phyloP scores from a whole-genome alignment of 2,888 invertebrate genomes.

The Linyphia triangularis region DNA sequence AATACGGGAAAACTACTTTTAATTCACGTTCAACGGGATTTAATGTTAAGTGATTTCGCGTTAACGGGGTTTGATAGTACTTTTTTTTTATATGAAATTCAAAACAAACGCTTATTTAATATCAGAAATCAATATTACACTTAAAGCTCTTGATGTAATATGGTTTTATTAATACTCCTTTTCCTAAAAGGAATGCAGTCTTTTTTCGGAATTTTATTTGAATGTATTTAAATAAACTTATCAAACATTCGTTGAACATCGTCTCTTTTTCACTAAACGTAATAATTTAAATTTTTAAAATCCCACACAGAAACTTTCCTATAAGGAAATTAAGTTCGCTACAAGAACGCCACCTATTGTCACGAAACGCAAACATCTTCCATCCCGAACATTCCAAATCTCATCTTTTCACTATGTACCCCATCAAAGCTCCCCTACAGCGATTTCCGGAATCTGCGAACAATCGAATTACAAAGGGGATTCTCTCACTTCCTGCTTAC shows the following conservation, averaged over 20 bases:
- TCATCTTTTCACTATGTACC: neutral
- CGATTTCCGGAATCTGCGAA: slow-evolving; percentile 47
- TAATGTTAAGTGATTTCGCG: no score
- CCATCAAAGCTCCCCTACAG: neutral
- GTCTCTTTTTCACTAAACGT: no score
- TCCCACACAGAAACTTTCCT: neutral
- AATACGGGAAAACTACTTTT: no score
- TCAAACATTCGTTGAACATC: neutral
- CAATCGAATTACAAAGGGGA: slow-evolving; percentile 59
- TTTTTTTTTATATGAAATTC: neutral
- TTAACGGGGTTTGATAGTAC: no score
- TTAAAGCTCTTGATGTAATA: neutral
- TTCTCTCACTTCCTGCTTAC: neutral
- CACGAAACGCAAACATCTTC: neutral
- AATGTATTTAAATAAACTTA: neutral
- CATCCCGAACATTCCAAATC: neutral
- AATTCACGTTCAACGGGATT: no score
- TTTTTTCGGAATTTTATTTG: neutral
- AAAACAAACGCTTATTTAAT: neutral
- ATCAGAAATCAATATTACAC: neutral
- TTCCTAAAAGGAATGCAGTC: no score
- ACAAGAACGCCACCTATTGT: neutral
- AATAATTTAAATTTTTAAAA: neutral
- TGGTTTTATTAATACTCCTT: no score
- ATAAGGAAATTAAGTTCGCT: neutral